These are phyloP conservation scores for Matsumurasca onukii DNA, from an alignment of 1,140 invertebrate genomes.

Conservation along the genomic window DNA sequence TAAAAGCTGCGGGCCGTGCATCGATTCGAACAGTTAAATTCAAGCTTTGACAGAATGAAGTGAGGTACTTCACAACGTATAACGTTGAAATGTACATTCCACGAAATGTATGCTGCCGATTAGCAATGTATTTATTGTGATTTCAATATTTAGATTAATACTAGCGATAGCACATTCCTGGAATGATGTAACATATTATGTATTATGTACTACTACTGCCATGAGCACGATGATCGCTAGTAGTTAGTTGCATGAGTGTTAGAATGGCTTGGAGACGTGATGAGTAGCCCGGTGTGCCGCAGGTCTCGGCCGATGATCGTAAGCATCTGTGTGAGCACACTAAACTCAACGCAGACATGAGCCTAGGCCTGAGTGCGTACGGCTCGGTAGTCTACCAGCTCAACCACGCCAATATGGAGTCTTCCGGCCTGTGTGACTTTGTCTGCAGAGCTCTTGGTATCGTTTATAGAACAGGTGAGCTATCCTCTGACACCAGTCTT, in stretches of 20 bases:
- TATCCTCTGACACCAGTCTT: not conserved
- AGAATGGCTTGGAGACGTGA: conserved; percentile 5
- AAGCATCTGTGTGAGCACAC: conserved; percentile 63
- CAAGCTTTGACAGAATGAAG: too few species aligned
- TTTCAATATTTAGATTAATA: too few species aligned
- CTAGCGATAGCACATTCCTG: too few species aligned
- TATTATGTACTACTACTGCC: not conserved
- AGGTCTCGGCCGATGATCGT: conserved; percentile 75
- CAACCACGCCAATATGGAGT: conserved; percentile 79
- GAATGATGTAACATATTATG: too few species aligned
- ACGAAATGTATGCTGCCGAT: too few species aligned
- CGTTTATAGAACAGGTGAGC: conserved; percentile 74
- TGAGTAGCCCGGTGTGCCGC: conserved; percentile 37
- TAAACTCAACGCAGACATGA: conserved; percentile 51
- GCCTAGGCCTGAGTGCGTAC: conserved; percentile 63
- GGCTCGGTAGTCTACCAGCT: conserved; percentile 78
- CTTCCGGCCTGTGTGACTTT: conserved; percentile 73
- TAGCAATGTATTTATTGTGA: too few species aligned
- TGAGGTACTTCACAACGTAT: too few species aligned
- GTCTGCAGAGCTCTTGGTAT: conserved; percentile 70
- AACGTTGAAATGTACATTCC: too few species aligned
- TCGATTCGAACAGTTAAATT: too few species aligned
- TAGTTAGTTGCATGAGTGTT: conserved; percentile 41
- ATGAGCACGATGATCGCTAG: not conserved
- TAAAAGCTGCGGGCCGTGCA: too few species aligned